Conservation (phyloP, 2,797 vertebrate genomes). For the Heteromormyrus szaboi region DNA sequence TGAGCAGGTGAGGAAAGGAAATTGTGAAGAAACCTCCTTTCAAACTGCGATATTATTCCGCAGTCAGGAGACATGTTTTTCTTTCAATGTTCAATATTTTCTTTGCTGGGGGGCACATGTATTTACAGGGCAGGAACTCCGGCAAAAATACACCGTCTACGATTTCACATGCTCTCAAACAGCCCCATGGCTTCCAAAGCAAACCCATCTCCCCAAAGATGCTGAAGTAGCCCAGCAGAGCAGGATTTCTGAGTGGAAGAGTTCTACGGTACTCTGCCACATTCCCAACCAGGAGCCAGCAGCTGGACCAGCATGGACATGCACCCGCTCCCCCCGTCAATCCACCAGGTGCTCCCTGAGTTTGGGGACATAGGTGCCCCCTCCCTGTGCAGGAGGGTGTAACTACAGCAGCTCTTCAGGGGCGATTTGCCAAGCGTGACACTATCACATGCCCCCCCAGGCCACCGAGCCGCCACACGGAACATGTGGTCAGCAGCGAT, state of each 20-base stretch:
- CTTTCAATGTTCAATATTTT: constrained; percentile 50
- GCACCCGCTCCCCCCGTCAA: neutral
- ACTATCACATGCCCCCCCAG: neutral
- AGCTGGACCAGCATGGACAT: neutral
- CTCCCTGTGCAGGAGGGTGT: neutral
- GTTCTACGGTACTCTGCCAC: constrained; percentile 54
- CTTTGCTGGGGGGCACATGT: constrained; percentile 45
- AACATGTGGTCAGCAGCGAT: neutral
- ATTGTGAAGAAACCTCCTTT: constrained; percentile 40
- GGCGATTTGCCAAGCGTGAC: neutral
- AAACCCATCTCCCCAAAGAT: constrained; percentile 53
- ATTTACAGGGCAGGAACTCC: constrained; percentile 47
- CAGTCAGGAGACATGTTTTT: constrained; percentile 45
- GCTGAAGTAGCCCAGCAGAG: constrained; percentile 60
- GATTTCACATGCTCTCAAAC: constrained; percentile 62
- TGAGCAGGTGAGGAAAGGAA: constrained; percentile 16
- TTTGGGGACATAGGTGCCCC: neutral
- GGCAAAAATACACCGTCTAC: constrained; percentile 67
- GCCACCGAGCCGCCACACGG: neutral
- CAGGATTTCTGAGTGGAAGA: constrained; percentile 56
- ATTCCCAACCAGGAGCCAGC: constrained; percentile 41
- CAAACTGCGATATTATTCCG: constrained; percentile 45
- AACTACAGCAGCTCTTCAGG: neutral
- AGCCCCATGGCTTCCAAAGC: constrained; percentile 72
- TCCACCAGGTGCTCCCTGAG: neutral